Evolutionary conservation across 1,140 invertebrate genomes (phyloP).

Genomic region (Latrodectus geometricus): DNA sequence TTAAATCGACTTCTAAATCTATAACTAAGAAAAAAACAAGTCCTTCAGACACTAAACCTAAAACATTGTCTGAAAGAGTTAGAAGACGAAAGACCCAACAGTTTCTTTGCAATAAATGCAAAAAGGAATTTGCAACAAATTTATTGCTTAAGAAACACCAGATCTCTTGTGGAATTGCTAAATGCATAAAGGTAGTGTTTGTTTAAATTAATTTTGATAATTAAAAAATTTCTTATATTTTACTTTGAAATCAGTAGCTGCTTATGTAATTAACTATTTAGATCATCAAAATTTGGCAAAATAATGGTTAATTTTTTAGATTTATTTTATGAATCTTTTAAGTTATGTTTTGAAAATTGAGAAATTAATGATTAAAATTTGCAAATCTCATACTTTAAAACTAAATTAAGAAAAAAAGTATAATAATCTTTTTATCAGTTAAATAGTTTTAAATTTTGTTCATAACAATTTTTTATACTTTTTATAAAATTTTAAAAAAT

Average conservation of each 20-base stretch:
- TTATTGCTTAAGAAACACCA: background rate
- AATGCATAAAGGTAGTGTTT: background rate
- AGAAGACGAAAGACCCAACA: background rate
- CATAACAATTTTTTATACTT: too few relatives aligned
- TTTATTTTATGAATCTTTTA: too few relatives aligned
- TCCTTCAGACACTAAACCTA: background rate
- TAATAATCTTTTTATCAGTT: too few relatives aligned
- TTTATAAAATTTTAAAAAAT: too few relatives aligned
- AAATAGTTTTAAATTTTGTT: too few relatives aligned
- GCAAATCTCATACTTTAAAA: too few relatives aligned
- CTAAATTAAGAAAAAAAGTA: too few relatives aligned
- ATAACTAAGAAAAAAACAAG: background rate
- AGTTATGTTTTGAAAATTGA: too few relatives aligned
- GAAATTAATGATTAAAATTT: too few relatives aligned
- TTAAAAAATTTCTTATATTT: background rate
- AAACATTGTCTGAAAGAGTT: background rate
- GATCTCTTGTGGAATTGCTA: background rate
- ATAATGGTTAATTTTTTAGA: too few relatives aligned
- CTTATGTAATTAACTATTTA: too few relatives aligned
- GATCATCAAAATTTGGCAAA: too few relatives aligned
- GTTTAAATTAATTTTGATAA: background rate
- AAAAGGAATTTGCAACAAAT: background rate
- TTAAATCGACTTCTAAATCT: background rate
- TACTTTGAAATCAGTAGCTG: background rate
- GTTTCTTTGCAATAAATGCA: background rate